Evolutionary conservation across 2,113 vertebrate species (phyloP), one percentile per base, ranked within the genome.

Genomic region (Arizona elegans): DNA sequence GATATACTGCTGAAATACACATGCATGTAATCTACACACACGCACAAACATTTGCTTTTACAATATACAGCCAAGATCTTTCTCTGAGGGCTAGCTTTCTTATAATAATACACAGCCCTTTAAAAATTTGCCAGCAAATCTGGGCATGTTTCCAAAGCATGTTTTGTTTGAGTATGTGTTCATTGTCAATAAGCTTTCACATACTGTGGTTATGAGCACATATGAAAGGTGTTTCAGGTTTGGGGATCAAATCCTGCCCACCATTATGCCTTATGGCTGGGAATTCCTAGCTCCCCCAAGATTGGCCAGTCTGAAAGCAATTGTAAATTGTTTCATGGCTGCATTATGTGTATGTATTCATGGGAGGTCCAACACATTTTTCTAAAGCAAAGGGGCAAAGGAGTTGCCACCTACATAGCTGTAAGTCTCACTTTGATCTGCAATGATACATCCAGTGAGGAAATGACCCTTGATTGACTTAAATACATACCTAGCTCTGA

Each of bases 31-130:
- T 59, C 29, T 87, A 88, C 0, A 5, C 92, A 56, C 89, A 93
- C 91, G 85, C 53, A 88, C 89, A 96, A 92, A 91, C 47, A 85
- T 43, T 92, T 94, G 81, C 55, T 43, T 0, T 0, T 92, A 90
- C 95, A 96, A 94, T 95, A 95, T 26, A 92, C 89, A 93, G 24
- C 24, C 24, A 89, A 94, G 90, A 87, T 88, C 65, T 95, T 95
- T 96, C 88, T 94, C 90, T 47, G 91, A 75, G 15, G 23, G 21
- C 93, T 92, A 53, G 6, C 92, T 92, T 50, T 87, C 89, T 95
- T 97, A 62, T 92, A 96, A 95, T 92, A 96, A 97, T 94, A 93
- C 62, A 93, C 93, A 95, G 19, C 26, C 85, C 88, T 8, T 75
- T 89, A 90, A 91, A 0, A 1, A 88, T 86, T 87, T 94, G 93